Evolutionary conservation across 2,797 vertebrate genomes (phyloP), one percentile per base, ranked within the genome.

Genomic region (Gallirallus australis): DNA sequence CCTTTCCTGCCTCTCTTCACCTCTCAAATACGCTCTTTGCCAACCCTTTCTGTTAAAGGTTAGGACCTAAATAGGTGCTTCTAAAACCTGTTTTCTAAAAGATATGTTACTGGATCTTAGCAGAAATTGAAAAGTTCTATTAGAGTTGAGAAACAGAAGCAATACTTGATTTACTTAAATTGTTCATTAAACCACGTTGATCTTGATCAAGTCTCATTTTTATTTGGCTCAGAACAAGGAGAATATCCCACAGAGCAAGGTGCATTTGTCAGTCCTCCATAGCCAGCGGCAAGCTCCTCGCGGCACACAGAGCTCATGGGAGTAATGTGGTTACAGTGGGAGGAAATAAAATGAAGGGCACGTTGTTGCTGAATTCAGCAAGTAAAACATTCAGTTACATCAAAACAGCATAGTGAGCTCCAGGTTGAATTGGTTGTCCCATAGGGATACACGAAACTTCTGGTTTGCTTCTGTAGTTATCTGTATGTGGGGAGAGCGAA

Each of bases 211-310:
- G 52, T 40, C 11, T 64, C 15, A 12, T 59, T 76, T 84, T 76
- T 15, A 23, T 79, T 86, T 95, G 37, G 2, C 18, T 72, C 4
- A n/a, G 68, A 25, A 24, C 20, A 60, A 21, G 23, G 25, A 37
- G 12, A 76, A 70, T n/a, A 13, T 4, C 3, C 15, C n/a, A 8
- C 12, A 23, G 52, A 80, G 47, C 39, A 83, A 35, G 18, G 10
- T 82, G 31, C 0, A 1, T 45, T 89, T 73, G 19, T 73, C 33
- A n/a, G 7, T 77, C 11, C n/a, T n/a, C 15, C 0, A 1, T 47
- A 89, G 42, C 42, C 42, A 48, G 42, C 1, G 1, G 35, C 68
- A 85, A 85, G 30, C 17, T 70, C 31, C 21, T 42, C n/a, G 3
- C 4, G n/a, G 6, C 17, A 18, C 30, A 48, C 5, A 23, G 28